phyloP scores from a whole-genome alignment of 2,113 vertebrate genomes.

The Malaclemys terrapin region DNA sequence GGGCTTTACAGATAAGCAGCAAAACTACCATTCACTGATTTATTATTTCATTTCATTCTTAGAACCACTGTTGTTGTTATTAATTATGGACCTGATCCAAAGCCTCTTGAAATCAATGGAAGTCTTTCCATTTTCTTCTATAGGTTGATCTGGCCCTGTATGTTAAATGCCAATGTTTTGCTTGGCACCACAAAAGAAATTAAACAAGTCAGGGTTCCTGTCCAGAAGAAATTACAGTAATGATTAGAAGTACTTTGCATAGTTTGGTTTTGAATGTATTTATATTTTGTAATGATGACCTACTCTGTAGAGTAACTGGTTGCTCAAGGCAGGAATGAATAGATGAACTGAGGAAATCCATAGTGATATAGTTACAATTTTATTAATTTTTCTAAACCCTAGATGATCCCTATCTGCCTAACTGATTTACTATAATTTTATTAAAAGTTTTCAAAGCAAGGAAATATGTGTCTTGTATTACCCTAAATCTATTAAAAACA shows the following conservation, averaged over 20 bases:
- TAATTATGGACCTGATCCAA: background rate
- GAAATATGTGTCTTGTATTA: background rate
- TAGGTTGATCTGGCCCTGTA: background rate
- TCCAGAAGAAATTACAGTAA: background rate
- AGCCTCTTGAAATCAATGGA: background rate
- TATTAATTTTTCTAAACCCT: background rate
- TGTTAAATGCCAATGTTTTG: background rate
- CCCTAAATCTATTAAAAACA: background rate
- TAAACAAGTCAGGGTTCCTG: background rate
- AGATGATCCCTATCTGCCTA: background rate
- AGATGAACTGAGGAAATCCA: background rate
- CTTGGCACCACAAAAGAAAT: background rate
- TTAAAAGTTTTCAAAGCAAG: background rate
- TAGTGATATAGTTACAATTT: background rate
- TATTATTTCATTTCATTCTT: constrained; percentile 23
- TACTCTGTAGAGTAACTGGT: background rate
- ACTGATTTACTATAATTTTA: background rate
- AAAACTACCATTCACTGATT: background rate
- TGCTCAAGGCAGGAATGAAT: background rate
- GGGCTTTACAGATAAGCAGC: background rate
- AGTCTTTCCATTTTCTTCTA: background rate
- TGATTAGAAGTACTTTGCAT: background rate
- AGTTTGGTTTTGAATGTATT: background rate
- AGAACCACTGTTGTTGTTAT: constrained; percentile 1
- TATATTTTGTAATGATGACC: background rate